Evolutionary conservation across 2,888 invertebrate species (phyloP).

Genomic region (Disparrhopalites patrizii): DNA sequence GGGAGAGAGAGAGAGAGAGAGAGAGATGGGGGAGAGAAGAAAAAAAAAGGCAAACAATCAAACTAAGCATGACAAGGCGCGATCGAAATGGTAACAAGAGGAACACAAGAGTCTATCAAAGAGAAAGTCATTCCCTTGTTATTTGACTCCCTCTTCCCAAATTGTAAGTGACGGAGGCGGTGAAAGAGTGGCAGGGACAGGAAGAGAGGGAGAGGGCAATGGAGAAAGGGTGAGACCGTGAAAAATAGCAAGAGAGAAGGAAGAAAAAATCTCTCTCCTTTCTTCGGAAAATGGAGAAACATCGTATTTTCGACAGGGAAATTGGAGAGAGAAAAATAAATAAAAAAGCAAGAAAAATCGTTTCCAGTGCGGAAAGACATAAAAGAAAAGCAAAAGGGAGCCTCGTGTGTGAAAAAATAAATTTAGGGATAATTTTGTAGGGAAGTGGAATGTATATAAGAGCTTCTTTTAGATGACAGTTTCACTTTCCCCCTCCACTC

Average conservation of each 20-base stretch:
- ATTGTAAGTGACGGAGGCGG: no score
- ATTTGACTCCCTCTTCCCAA: slow-evolving; percentile 3
- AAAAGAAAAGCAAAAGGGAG: no score
- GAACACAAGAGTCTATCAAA: slow-evolving; percentile 4
- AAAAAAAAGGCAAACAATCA: slow-evolving; percentile 11
- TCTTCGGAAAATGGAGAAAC: no score
- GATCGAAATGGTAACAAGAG: slow-evolving; percentile 17
- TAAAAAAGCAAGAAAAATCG: no score
- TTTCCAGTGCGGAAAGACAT: no score
- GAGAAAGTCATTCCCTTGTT: slow-evolving; percentile 9
- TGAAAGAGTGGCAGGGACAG: no score
- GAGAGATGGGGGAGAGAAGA: background rate
- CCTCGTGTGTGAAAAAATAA: slow-evolving; percentile 3
- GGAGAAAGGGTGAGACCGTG: slow-evolving; percentile 17
- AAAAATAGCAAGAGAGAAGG: background rate
- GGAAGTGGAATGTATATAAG: slow-evolving; percentile 1
- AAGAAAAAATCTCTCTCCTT: no score
- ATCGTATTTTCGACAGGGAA: no score
- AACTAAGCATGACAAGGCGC: slow-evolving; percentile 27
- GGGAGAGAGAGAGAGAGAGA: background rate
- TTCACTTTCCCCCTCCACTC: no score
- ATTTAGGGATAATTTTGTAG: background rate
- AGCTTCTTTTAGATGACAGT: background rate
- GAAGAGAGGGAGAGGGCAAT: no score
- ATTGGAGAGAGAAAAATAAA: no score